Percentiles rank a stretch among this genome's conserved stretches.
phyloP scores from a whole-genome alignment of 2,113 vertebrate species.

The Dendrocopos noguchii region DNA sequence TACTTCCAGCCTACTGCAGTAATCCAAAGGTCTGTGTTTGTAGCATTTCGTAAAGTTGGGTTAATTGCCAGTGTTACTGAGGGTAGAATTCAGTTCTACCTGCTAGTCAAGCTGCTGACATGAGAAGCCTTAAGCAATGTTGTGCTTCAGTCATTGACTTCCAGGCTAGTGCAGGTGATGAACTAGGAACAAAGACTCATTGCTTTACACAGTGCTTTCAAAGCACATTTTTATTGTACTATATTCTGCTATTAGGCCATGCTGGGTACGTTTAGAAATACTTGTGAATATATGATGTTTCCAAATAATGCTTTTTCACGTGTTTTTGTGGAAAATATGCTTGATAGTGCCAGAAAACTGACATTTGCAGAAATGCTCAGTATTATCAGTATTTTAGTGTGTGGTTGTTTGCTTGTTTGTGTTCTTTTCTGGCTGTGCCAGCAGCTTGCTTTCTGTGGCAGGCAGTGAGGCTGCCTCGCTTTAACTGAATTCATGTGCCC shows the following conservation, averaged over 20 bases:
- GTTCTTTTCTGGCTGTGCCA: neutral
- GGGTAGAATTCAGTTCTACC: neutral
- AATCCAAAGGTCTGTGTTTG: neutral
- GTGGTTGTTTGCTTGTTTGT: neutral
- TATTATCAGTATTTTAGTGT: neutral
- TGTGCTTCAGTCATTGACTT: neutral
- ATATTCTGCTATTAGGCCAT: neutral
- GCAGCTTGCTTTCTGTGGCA: neutral
- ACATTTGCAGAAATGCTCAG: neutral
- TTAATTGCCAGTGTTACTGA: neutral
- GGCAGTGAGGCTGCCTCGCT: neutral
- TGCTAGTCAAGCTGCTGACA: neutral
- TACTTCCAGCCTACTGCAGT: neutral
- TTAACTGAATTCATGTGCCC: conserved; percentile 16
- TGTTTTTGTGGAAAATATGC: neutral
- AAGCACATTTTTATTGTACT: neutral
- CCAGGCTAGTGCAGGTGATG: neutral
- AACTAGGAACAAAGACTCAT: neutral
- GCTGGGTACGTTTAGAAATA: neutral
- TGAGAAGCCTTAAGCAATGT: neutral
- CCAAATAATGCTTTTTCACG: neutral
- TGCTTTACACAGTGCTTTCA: neutral
- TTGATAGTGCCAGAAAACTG: neutral
- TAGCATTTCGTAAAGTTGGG: neutral
- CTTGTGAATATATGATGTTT: neutral